These are phyloP conservation scores for Tenebrosternarchus preto DNA, from an alignment of 2,113 vertebrate genomes.

Conservation along the genomic window DNA sequence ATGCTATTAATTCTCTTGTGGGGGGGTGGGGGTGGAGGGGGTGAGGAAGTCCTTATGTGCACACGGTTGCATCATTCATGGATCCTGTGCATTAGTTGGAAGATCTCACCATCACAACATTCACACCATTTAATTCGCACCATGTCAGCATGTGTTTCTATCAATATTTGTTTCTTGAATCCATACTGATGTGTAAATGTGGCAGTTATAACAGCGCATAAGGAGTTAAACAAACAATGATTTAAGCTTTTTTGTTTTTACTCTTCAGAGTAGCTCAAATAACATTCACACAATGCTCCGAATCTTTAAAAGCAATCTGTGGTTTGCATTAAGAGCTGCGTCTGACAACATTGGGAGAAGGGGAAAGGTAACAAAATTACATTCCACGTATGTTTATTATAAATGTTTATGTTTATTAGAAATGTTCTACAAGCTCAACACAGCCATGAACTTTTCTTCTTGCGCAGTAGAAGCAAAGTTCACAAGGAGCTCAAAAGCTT, in stretches of 20 bases:
- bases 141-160: conserved; percentile 26
- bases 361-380: too few species aligned
- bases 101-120: conserved; percentile 5
- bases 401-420: too few species aligned
- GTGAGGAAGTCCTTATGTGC: conserved; percentile 35
- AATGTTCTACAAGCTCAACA: conserved; percentile 2
- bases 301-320: not conserved
- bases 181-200: not conserved
- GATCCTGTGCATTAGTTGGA: not conserved
- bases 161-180: conserved; percentile 24
- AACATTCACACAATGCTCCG: not conserved
- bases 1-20: conserved; percentile 61
- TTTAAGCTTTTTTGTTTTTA: not conserved
- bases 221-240: not conserved
- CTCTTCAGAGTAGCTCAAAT: not conserved
- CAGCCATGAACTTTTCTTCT: conserved; percentile 38
- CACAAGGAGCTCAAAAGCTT: conserved; percentile 74
- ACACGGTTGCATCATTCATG: conserved; percentile 39
- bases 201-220: not conserved
- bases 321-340: not conserved
- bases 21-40: conserved; percentile 16
- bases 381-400: not conserved
- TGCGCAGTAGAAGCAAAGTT: conserved; percentile 47
- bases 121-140: conserved; percentile 2
- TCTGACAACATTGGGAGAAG: not conserved